phyloP scores from a whole-genome alignment of 92 coral and sea anemone species.

The Plumapathes pennacea region DNA sequence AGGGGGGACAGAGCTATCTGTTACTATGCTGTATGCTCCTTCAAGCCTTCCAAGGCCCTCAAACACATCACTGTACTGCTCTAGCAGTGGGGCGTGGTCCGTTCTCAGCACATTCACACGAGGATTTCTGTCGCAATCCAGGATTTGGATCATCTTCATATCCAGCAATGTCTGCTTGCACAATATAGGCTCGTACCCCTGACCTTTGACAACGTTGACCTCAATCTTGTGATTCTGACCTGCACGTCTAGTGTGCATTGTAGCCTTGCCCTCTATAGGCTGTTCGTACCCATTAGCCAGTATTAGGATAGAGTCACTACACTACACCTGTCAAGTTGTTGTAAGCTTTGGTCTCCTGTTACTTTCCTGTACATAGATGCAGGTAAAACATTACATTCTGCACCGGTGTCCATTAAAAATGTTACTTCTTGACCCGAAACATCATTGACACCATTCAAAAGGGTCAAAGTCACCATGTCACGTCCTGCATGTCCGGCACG shows the following conservation, averaged over 20 bases:
- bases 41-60: slow-evolving; percentile 31
- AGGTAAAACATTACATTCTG: slow-evolving; percentile 43
- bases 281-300: slow-evolving; percentile 51
- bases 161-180: slow-evolving; percentile 48
- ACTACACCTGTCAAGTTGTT: too few relatives aligned
- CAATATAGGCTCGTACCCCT: slow-evolving; percentile 43
- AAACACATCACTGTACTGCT: slow-evolving; percentile 18
- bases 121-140: slow-evolving; percentile 8
- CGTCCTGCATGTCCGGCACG: slow-evolving; percentile 1
- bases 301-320: slow-evolving; percentile 31
- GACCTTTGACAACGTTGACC: slow-evolving; percentile 31
- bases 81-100: slow-evolving; percentile 13
- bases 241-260: slow-evolving; percentile 11
- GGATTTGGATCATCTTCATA: slow-evolving; percentile 29
- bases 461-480: slow-evolving; percentile 34
- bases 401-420: slow-evolving; percentile 50
- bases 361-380: slow-evolving; percentile 24
- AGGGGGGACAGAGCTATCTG: slow-evolving; percentile 20
- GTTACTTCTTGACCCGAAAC: slow-evolving; percentile 10
- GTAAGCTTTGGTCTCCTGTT: slow-evolving; percentile 7
- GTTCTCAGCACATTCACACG: slow-evolving; percentile 7
- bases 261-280: slow-evolving; percentile 38
- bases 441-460: not conserved
- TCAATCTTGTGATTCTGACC: slow-evolving; percentile 26
- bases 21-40: slow-evolving; percentile 12